Conservation (phyloP, 2,113 vertebrate genomes). For the Cyrtonyx montezumae region DNA sequence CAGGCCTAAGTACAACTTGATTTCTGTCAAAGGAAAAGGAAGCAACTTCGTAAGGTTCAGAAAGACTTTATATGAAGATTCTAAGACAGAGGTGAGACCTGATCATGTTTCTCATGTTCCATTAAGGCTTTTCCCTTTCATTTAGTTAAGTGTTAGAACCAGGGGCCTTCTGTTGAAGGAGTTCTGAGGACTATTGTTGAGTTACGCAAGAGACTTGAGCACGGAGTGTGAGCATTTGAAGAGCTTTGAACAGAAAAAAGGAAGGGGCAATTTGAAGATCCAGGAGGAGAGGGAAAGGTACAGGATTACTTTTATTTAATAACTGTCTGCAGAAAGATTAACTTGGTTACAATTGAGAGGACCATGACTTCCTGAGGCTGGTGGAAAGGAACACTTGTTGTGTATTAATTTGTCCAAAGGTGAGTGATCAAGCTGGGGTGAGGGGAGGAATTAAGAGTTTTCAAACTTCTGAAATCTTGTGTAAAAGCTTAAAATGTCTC, state of each 20-base stretch:
- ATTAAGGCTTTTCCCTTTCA: background rate
- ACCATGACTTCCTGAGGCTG: accelerated
- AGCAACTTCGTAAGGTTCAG: background rate
- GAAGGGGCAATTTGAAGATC: background rate
- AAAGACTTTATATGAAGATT: background rate
- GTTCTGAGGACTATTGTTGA: background rate
- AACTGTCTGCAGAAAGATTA: background rate
- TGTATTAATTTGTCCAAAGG: background rate
- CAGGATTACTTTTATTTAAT: background rate
- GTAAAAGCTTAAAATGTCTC: background rate
- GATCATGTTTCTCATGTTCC: background rate
- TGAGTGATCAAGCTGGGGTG: background rate
- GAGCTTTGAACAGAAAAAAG: background rate
- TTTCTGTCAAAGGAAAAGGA: background rate
- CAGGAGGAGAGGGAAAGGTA: background rate
- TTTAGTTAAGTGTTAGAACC: background rate
- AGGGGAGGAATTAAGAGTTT: background rate
- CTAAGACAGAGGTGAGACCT: background rate
- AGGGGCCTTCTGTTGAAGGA: background rate
- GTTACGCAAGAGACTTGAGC: background rate
- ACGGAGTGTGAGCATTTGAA: background rate
- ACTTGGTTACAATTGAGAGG: background rate
- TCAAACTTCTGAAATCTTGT: background rate
- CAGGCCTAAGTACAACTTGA: background rate
- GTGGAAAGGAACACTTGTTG: background rate